Percentiles rank a stretch among this genome's conserved stretches.
Evolutionary conservation across 1,140 invertebrate species (phyloP).

Genomic region (Diabrotica undecimpunctata): DNA sequence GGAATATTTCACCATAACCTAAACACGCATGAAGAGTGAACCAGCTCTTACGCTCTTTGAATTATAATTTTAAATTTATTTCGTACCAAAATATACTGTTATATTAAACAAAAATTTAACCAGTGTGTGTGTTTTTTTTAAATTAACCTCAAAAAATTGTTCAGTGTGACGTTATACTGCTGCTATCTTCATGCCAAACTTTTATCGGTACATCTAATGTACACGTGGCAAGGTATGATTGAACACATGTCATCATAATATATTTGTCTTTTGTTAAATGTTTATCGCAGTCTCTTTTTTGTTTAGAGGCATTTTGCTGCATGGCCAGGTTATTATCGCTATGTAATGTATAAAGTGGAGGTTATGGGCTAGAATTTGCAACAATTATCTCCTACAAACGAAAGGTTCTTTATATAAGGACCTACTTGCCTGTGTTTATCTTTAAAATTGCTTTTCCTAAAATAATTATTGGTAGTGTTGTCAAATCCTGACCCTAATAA

Average conservation of each 20-base stretch:
- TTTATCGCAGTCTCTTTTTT: conserved; percentile 50
- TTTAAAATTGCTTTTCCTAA: conserved; percentile 4
- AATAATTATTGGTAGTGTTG: conserved; percentile 4
- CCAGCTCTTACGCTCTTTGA: too few relatives aligned
- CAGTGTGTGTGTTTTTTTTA: too few relatives aligned
- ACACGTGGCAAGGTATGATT: neutral
- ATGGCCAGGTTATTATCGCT: conserved; percentile 18
- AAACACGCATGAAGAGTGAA: too few relatives aligned
- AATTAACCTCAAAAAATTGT: too few relatives aligned
- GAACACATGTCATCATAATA: conserved; percentile 40
- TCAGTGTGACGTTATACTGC: too few relatives aligned
- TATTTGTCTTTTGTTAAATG: conserved; percentile 47
- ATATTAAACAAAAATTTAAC: too few relatives aligned
- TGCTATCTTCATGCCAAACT: too few relatives aligned
- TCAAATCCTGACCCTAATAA: conserved; percentile 3
- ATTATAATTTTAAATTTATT: too few relatives aligned
- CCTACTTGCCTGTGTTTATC: neutral
- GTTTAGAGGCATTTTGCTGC: conserved; percentile 34
- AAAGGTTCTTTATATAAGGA: neutral
- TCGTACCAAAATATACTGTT: too few relatives aligned
- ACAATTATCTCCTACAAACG: neutral
- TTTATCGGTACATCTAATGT: neutral
- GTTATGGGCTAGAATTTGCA: conserved; percentile 8
- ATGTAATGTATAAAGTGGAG: neutral
- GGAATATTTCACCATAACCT: too few relatives aligned